These are phyloP conservation scores for Octodon degus DNA, from an alignment of 2,113 vertebrate genomes.

Conservation along the genomic window DNA sequence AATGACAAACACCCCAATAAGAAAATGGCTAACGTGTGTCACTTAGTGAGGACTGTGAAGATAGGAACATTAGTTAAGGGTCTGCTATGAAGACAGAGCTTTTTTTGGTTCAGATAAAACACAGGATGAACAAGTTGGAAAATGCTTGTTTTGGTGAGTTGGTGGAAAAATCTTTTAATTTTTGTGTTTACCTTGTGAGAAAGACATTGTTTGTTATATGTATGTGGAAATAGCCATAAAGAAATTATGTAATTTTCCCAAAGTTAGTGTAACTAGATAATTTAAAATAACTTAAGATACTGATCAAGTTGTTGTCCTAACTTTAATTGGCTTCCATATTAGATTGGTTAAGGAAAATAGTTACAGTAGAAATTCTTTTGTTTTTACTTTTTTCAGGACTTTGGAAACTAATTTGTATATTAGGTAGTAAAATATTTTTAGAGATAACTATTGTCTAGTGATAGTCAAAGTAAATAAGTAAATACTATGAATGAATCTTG, in stretches of 20 bases:
- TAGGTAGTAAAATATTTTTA: background rate
- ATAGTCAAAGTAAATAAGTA: background rate
- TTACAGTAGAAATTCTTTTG: constrained; percentile 12
- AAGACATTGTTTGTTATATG: too few relatives aligned
- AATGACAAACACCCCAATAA: background rate
- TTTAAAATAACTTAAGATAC: background rate
- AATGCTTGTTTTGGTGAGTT: background rate
- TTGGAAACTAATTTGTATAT: background rate
- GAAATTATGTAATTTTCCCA: background rate
- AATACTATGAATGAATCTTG: background rate
- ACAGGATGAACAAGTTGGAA: background rate
- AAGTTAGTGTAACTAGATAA: background rate
- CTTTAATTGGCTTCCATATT: background rate
- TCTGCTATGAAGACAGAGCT: background rate
- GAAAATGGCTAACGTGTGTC: background rate
- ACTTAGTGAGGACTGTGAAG: background rate
- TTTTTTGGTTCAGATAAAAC: background rate
- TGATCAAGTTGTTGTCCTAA: background rate
- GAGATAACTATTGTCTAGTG: background rate
- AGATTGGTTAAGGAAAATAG: background rate
- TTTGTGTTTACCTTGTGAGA: background rate
- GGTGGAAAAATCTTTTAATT: background rate
- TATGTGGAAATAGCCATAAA: background rate
- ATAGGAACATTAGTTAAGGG: background rate
- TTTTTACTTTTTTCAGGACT: background rate